A percentile compares a stretch with the other conserved stretches of the same genome.
Evolutionary conservation across 2,113 vertebrate species (phyloP).

Genomic region (Tachycineta bicolor): DNA sequence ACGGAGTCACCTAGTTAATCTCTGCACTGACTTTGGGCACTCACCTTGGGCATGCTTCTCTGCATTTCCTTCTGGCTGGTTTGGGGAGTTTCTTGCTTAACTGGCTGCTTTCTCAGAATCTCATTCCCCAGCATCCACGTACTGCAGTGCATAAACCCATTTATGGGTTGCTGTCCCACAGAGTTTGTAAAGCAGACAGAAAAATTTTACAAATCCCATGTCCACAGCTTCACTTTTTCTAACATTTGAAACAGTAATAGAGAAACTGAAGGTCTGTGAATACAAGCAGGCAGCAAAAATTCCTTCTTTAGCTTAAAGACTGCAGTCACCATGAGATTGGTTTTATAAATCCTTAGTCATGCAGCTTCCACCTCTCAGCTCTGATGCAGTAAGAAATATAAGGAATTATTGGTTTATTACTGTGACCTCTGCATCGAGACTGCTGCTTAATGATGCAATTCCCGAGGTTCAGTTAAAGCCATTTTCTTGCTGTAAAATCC

Average conservation of each 20-base stretch:
- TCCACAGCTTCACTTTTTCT: not conserved
- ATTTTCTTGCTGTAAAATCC: not conserved
- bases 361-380: not conserved
- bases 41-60: not conserved
- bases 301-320: not conserved
- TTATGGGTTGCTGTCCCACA: not conserved
- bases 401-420: not conserved
- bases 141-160: not conserved
- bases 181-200: not conserved
- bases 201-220: not conserved
- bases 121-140: not conserved
- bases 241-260: not conserved
- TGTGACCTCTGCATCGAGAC: not conserved
- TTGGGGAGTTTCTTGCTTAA: not conserved
- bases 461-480: not conserved
- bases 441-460: not conserved
- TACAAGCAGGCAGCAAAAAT: not conserved
- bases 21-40: not conserved
- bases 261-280: not conserved
- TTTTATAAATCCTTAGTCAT: not conserved
- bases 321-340: not conserved
- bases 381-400: not conserved
- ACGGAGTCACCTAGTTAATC: not conserved
- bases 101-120: not conserved
- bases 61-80: not conserved